Conservation (phyloP, 1,140 invertebrate species). For the Chymomyza costata region DNA sequence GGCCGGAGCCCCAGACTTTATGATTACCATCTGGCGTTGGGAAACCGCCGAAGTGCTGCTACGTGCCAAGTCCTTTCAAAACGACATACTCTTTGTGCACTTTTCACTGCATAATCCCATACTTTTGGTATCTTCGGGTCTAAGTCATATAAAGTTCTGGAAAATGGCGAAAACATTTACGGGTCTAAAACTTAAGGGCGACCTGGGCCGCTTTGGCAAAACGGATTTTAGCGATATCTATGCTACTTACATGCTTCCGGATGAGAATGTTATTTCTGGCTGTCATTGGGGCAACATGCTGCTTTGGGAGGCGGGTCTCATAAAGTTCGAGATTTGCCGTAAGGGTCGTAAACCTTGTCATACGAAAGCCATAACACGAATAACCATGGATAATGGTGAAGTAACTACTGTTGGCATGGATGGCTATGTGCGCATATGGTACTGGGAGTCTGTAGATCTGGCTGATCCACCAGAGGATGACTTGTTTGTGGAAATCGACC, state of each 20-base stretch:
- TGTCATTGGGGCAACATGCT: constrained; percentile 93
- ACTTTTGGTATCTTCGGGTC: constrained; percentile 85
- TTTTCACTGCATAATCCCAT: constrained; percentile 87
- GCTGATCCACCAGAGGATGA: constrained; percentile 86
- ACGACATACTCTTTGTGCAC: constrained; percentile 85
- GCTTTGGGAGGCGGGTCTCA: constrained; percentile 90
- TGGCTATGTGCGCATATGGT: constrained; percentile 90
- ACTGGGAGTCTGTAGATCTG: constrained; percentile 89
- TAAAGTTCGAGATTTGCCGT: constrained; percentile 86
- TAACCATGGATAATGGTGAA: constrained; percentile 82
- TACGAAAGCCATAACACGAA: constrained; percentile 82
- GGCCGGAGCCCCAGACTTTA: constrained; percentile 89
- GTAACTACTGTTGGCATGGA: constrained; percentile 83
- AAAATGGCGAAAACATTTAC: constrained; percentile 94
- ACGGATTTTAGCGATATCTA: constrained; percentile 92
- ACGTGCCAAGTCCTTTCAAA: constrained; percentile 86
- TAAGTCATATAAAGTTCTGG: constrained; percentile 93
- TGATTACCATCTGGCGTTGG: constrained; percentile 93
- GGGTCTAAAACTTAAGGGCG: constrained; percentile 90
- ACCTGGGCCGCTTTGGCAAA: constrained; percentile 90
- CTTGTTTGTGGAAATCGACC: constrained; percentile 87
- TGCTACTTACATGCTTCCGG: constrained; percentile 87
- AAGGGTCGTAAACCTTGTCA: constrained; percentile 85
- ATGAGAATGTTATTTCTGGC: constrained; percentile 91
- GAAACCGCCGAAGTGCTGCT: constrained; percentile 83